These are phyloP conservation scores for Pyrrhosoma nymphula DNA, from an alignment of 2,888 invertebrate genomes.

Conservation along the genomic window DNA sequence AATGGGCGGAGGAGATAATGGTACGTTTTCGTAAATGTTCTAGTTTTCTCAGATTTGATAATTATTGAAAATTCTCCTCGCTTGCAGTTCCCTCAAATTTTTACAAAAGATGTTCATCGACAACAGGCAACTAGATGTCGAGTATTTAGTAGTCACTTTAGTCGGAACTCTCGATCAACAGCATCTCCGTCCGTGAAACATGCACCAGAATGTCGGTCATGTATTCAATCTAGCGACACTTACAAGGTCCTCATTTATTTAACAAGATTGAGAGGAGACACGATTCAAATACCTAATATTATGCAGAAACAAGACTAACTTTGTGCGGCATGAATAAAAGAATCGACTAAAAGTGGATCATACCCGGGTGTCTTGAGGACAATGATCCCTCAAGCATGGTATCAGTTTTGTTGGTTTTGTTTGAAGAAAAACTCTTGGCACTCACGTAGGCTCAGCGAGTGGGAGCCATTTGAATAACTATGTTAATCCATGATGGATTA, in stretches of 20 bases:
- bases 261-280: neutral
- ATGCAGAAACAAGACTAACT: too few species aligned
- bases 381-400: constrained; percentile 55
- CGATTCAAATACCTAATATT: neutral
- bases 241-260: neutral
- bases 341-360: constrained; percentile 57
- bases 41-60: neutral
- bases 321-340: neutral
- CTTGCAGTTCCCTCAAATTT: neutral
- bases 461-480: neutral
- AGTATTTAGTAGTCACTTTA: too few species aligned
- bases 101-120: neutral
- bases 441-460: constrained; percentile 13
- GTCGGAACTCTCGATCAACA: too few species aligned
- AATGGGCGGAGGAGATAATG: constrained; percentile 10
- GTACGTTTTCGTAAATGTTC: neutral
- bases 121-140: too few species aligned
- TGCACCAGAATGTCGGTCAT: neutral
- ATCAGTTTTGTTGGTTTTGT: constrained; percentile 49
- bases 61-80: neutral
- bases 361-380: constrained; percentile 39
- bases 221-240: neutral
- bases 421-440: constrained; percentile 55
- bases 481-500: neutral
- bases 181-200: too few species aligned